Evolutionary conservation across 1,140 invertebrate genomes (phyloP).

Genomic region (Orius insidiosus): DNA sequence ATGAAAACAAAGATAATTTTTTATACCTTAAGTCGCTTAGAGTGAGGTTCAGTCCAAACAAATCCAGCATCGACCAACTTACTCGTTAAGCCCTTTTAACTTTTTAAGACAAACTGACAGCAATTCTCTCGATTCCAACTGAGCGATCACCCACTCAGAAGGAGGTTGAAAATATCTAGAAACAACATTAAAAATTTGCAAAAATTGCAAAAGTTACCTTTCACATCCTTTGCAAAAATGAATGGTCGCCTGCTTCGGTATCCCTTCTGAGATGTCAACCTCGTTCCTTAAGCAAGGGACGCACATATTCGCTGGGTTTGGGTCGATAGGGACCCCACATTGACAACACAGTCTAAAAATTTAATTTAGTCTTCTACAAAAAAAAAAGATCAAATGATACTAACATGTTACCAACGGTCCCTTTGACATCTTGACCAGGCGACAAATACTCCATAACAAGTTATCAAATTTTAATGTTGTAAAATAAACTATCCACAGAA

Average conservation of each 20-base stretch:
- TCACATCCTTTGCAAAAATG: constrained; percentile 86
- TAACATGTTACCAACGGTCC: too few species aligned
- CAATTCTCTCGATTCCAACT: constrained; percentile 84
- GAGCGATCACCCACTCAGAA: constrained; percentile 71
- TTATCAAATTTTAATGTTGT: too few species aligned
- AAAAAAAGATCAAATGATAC: background rate
- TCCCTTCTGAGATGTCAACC: constrained; percentile 90
- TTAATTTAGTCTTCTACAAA: background rate
- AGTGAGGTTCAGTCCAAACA: constrained; percentile 98
- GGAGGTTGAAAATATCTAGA: constrained; percentile 84
- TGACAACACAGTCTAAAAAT: constrained; percentile 54
- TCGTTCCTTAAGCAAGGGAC: constrained; percentile 75
- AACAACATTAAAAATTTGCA: background rate
- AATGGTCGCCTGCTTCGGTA: constrained; percentile 82
- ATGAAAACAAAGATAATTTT: background rate
- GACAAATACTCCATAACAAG: too few species aligned
- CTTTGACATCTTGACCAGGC: too few species aligned
- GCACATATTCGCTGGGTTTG: constrained; percentile 97
- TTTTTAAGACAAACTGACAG: constrained; percentile 84
- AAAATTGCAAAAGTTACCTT: constrained; percentile 31
- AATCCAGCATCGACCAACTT: constrained; percentile 87
- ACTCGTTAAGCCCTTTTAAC: constrained; percentile 83
- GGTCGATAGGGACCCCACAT: constrained; percentile 65
- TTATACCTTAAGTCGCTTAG: constrained; percentile 79
- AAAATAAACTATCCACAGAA: too few species aligned